Conservation (phyloP, 1,140 invertebrate genomes). For the Linepithema humile region DNA sequence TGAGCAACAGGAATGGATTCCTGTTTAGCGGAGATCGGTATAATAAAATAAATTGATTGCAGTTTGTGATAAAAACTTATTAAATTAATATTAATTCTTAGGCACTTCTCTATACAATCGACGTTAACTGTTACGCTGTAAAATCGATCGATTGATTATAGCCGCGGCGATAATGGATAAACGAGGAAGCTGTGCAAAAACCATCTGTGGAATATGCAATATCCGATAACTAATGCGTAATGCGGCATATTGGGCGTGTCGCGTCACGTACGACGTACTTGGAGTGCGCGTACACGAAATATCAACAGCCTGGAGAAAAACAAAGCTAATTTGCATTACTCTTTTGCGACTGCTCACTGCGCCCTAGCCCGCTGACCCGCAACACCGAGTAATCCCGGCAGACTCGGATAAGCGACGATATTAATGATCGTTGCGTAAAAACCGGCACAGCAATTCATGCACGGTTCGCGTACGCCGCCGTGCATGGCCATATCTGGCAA, state of each 20-base stretch:
- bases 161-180: constrained; percentile 33
- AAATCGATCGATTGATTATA: constrained; percentile 49
- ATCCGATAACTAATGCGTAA: constrained; percentile 54
- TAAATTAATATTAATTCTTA: no score
- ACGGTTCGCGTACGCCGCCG: constrained; percentile 29
- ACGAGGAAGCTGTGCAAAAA: constrained; percentile 54
- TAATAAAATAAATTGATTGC: background rate
- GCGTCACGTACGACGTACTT: constrained; percentile 40
- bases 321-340: constrained; percentile 68
- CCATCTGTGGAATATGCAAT: constrained; percentile 7
- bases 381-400: constrained; percentile 53
- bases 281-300: background rate
- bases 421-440: constrained; percentile 68
- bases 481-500: constrained; percentile 58
- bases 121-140: no score
- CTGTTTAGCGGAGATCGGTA: background rate
- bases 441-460: constrained; percentile 25
- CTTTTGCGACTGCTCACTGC: constrained; percentile 47
- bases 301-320: background rate
- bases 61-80: background rate
- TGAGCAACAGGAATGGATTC: background rate
- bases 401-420: constrained; percentile 68
- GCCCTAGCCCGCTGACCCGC: constrained; percentile 28
- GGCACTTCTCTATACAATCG: no score
- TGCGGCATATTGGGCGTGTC: constrained; percentile 50